Percentiles rank a stretch among this genome's conserved stretches.
Conservation (phyloP, 2,888 invertebrate species). For the Nephrocerus scutellatus region DNA sequence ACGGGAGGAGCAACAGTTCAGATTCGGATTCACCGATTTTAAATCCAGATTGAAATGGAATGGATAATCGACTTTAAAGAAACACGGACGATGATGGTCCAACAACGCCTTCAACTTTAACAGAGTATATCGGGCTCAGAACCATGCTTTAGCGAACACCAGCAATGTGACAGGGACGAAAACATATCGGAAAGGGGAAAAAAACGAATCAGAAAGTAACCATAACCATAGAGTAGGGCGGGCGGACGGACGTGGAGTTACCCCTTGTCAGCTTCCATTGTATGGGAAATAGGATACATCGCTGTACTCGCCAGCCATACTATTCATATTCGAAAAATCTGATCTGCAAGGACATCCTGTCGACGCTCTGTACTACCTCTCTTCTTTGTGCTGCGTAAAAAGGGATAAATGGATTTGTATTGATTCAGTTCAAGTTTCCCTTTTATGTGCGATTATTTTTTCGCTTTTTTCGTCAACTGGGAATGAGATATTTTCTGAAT, state of each 20-base stretch:
- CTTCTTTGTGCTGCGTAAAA: too few species aligned
- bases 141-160: background rate
- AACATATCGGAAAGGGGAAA: constrained; percentile 7
- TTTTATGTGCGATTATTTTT: too few species aligned
- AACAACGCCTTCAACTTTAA: background rate
- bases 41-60: constrained; percentile 25
- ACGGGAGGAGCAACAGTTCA: too few species aligned
- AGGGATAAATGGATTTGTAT: constrained; percentile 25
- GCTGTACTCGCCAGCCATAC: too few species aligned
- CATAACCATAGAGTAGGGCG: background rate
- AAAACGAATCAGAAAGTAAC: background rate
- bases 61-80: constrained; percentile 25
- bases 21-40: too few species aligned
- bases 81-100: constrained; percentile 7
- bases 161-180: constrained; percentile 15
- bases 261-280: too few species aligned
- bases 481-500: constrained; percentile 22
- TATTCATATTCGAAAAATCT: too few species aligned
- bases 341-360: background rate
- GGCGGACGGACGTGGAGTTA: too few species aligned
- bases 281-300: too few species aligned
- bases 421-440: constrained; percentile 23
- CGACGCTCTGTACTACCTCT: background rate
- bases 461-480: constrained; percentile 4
- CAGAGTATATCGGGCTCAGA: too few species aligned